Base-by-base conservation (phyloP, 1,140 invertebrate genomes). In the Meloidogyne chitwoodi region DNA sequence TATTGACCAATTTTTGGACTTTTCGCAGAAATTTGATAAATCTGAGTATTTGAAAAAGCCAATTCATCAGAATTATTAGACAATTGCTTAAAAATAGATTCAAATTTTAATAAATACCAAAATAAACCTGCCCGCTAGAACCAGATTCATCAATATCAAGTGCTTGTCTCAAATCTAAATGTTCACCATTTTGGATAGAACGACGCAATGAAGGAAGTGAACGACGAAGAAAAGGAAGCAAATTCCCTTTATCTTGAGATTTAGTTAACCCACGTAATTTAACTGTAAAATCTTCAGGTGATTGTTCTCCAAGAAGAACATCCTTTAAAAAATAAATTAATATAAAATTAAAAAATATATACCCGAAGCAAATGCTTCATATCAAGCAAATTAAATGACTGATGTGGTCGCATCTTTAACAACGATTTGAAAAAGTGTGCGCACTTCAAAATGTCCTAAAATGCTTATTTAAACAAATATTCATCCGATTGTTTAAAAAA, bases 391-490 rank as follows among this genome's bases (percentile, higher is more conserved):
- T 70, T 44, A 10, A 70, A 61, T n/a, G 61, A 44, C n/a, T 41
- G 68, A 27, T 70, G 68, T 16, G 44, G 68, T 10, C 61, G 16
- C 61, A 56, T 27, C 19, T 70, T 44, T 0, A 61, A 22, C 68
- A 70, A 61, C 34, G 68, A 70, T 48, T 70, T 70, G 68, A 70
- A 70, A 29, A 70, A 70, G 6, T 70, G 68, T 29, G 68, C 68
- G 10, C 68, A 70, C n/a, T 70, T 70, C 19, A 56, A 4, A 22
- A 56, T 56, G 48, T 56, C 48, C 48, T 56, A n/a, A 56, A 56
- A 41, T 41, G 6, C 34, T 38, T 14, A 41, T 12, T 41, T 6
- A n/a, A 56, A 14, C n/a, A 56, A 22, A n/a, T n/a, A n/a, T n/a
- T 4, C 14, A 14, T 16, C 19, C 19, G n/a, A 6, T 56, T 3